Evolutionary conservation across 2,113 vertebrate species (phyloP), one percentile per base, ranked within the genome.

Genomic region (Salminus brasiliensis): DNA sequence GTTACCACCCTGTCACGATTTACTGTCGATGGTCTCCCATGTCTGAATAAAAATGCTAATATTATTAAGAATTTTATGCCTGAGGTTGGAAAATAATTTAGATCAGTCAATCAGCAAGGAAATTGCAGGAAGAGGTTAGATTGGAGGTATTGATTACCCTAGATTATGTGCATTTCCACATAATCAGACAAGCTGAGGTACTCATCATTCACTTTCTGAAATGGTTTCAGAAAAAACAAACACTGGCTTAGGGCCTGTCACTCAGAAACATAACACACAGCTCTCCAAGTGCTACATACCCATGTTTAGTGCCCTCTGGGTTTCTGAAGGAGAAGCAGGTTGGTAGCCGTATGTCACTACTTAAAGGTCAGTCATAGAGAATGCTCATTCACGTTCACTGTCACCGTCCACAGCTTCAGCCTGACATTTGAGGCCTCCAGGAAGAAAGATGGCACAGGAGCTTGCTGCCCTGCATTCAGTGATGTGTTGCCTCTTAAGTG

Each of bases 341-440:
- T 52, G n/a, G 57, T 80, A 66, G 65, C 69, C 34, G 43, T 62
- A 67, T 77, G 74, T 69, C 39, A 21, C 74, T 67, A 39, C 45
- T 66, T 72, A 77, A 84, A 84, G 82, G 82, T 84, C 82, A 81
- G 78, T 84, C 70, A 73, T 80, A 77, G 76, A 84, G 74, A 78
- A 84, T 12, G 27, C 63, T 78, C 13, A 23, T 84, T 77, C 43
- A 67, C 68, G 15, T 73, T 27, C 57, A 21, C 78, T 74, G 69
- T 70, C 78, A 73, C 53, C 66, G 74, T 57, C 72, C 60, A 36
- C 59, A 62, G 53, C 60, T 73, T 52, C 74, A 55, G 62, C 30
- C 62, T 84, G 74, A 77, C 79, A 74, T 84, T 81, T 76, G 71
- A 72, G 70, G 74, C 70, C 78, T 23, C 10, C 45, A 55, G 41